phyloP scores from a whole-genome alignment of 53 echinoderm and acorn worm genomes.

The Zoroaster sp. region DNA sequence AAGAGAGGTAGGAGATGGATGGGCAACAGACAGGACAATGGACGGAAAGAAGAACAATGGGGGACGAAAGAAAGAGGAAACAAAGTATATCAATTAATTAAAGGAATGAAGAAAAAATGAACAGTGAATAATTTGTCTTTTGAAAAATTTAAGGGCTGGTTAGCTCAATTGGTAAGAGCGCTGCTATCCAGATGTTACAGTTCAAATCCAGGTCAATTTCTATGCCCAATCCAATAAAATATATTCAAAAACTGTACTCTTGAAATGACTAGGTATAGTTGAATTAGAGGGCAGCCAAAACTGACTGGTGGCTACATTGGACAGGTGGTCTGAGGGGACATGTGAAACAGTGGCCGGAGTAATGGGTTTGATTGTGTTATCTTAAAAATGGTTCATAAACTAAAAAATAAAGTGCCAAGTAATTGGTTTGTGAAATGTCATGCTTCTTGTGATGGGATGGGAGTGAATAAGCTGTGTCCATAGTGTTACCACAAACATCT shows the following conservation, averaged over 20 bases:
- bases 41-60: neutral
- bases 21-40: neutral
- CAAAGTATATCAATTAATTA: neutral
- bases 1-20: neutral
- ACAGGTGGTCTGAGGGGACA: neutral
- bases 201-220: neutral
- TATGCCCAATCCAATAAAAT: too few relatives aligned
- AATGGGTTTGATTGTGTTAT: too few relatives aligned
- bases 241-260: too few relatives aligned
- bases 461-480: neutral
- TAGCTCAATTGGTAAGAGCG: neutral
- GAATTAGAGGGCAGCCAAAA: too few relatives aligned
- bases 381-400: too few relatives aligned
- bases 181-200: neutral
- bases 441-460: neutral
- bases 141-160: neutral
- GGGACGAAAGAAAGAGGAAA: neutral
- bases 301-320: too few relatives aligned
- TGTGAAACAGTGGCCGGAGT: too few relatives aligned
- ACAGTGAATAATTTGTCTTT: neutral
- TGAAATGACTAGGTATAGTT: too few relatives aligned
- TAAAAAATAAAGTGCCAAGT: neutral
- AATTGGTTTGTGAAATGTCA: neutral
- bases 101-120: neutral
- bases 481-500: neutral